Base-by-base conservation (phyloP, 2,888 invertebrate genomes). In the Callyntrura sp. region DNA sequence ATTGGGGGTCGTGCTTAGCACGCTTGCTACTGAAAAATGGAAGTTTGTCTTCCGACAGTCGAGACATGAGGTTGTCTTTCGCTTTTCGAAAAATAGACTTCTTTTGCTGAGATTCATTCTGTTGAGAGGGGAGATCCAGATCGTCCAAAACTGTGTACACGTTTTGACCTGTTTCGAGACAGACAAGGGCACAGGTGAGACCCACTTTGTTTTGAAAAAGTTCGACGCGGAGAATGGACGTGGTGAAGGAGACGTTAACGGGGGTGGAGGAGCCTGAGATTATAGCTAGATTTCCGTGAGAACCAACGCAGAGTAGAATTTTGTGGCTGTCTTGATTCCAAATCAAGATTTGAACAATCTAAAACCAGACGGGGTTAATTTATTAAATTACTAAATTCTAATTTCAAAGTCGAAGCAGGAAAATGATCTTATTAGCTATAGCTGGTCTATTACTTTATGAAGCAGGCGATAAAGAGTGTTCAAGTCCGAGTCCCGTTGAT, bases 31-130 rank as follows among this genome's bases (percentile, higher is more conserved):
- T 55, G 28, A 92, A 93, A 85, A 93, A 93, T 9, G 84, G 84
- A 60, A 92, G 87, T 81, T 92, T 92, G 45, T 91, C 93, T 5
- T 93, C 92, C 0, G 90, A 90, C 12, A 93, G 83, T 51, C 92
- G 91, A 9, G 92, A 93, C 91, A 93, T 92, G 8, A 93, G 86
- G 84, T 93, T 93, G 84, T 93, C 93, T 55, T 93, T 92, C 11
- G 93, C 93, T 90, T 93, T 93, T 17, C 92, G 91, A 89, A 93
- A 93, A 57, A 93, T 91, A 43, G 93, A 93, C 43, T 93, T 93
- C 82, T 92, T 93, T 65, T 90, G 91, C 17, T 91, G 90, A 85
- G 88, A 88, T 92, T 93, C 93, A 76, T 91, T 91, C 43, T 90
- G 90, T 25, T 68, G 81, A 55, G 92, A 85, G 70, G 93, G 91